Evolutionary conservation across 2,888 invertebrate genomes (phyloP), one percentile per base, ranked within the genome.

Genomic region (Phasia obesa): DNA sequence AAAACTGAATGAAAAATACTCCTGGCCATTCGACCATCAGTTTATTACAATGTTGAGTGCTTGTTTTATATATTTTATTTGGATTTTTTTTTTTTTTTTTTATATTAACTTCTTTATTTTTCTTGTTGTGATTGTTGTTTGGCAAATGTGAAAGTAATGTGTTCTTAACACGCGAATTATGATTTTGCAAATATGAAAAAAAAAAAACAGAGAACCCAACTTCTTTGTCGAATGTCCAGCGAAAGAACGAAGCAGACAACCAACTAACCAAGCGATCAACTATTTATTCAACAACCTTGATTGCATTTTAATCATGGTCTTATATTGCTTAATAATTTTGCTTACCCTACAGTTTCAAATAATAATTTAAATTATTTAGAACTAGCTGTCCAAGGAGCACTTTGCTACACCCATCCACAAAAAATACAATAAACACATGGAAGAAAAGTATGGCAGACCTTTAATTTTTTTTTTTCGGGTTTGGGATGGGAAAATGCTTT

Each of bases 101-200:
- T 17, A 1, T 11, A 23, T 15, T 31, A n/a, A 4, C 42, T 42
- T 62, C 64, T 60, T 51, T 44, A 15, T 17, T 55, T 44, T 73
- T 69, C 55, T 78, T 65, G 60, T 60, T 55, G 65, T 62, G 65
- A 71, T 74, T 73, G 69, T 83, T 83, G 83, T 79, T 83, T 83
- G 79, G 83, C 83, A 89, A 89, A 89, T 89, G 89, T 88, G 89
- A 89, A 89, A 87, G 89, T 88, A 88, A 88, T 88, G 88, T 88
- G 87, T 86, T 86, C 87, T 88, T 88, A 88, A 86, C 88, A 88
- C 89, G 88, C 88, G 88, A 88, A 89, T 88, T 88, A 88, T 89
- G 88, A 88, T 88, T 89, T 88, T 89, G 87, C 85, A 85, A 88
- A 80, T 44, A 60, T 74, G 27, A 38, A 38, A 67, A 42, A 19